Evolutionary conservation across 2,888 invertebrate genomes (phyloP).

Genomic region (Lucinisca nassula): DNA sequence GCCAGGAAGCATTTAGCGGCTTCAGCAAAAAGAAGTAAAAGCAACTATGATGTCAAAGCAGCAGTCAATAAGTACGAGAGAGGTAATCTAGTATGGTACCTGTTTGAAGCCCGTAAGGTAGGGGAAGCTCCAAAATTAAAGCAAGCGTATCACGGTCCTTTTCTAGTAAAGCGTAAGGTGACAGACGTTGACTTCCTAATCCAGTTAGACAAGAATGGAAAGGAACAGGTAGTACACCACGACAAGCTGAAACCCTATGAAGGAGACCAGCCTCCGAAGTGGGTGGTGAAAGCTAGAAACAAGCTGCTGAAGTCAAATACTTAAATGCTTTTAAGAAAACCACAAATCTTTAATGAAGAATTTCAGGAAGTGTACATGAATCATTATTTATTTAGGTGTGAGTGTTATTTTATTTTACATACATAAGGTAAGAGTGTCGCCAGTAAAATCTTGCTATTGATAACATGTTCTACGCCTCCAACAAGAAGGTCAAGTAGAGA

Average conservation of each 20-base stretch:
- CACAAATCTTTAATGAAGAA: neutral
- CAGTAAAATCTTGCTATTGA: no score
- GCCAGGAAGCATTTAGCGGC: conserved; percentile 3
- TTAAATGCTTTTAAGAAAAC: neutral
- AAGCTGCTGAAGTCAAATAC: neutral
- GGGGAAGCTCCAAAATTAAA: neutral
- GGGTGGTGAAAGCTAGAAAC: neutral
- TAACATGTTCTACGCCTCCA: no score
- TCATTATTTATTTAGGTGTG: neutral
- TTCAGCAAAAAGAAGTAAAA: conserved; percentile 20
- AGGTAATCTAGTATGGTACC: conserved; percentile 11
- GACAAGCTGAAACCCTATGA: conserved; percentile 17
- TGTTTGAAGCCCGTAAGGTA: neutral
- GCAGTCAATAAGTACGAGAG: neutral
- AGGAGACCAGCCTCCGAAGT: neutral
- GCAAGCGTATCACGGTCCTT: neutral
- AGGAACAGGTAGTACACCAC: neutral
- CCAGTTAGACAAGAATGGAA: neutral
- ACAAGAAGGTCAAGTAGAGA: no score
- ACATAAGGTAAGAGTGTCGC: no score
- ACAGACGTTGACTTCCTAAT: neutral
- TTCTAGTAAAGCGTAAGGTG: neutral
- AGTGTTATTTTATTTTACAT: neutral
- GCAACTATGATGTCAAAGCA: conserved; percentile 29
- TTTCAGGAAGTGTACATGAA: neutral